phyloP scores from a whole-genome alignment of 2,113 vertebrate genomes.

The Leucosticte australis region DNA sequence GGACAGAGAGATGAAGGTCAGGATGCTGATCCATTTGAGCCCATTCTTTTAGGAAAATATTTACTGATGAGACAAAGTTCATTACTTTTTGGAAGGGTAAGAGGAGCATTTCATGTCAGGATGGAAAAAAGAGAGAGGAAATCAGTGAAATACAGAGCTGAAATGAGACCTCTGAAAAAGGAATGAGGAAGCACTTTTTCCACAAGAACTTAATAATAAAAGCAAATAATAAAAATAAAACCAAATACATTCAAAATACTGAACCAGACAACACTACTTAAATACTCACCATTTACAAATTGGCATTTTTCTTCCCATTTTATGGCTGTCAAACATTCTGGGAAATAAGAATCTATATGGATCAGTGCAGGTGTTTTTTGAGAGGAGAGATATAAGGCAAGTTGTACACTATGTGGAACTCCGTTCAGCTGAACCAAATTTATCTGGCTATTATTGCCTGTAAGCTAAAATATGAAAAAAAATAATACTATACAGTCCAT shows the following conservation, averaged over 20 bases:
- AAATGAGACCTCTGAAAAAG: background rate
- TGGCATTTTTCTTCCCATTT: background rate
- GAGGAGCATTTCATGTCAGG: background rate
- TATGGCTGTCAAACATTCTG: background rate
- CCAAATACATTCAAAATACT: background rate
- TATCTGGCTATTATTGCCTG: slow-evolving; percentile 10
- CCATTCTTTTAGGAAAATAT: background rate
- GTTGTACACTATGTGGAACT: background rate
- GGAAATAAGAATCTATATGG: background rate
- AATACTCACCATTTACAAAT: background rate
- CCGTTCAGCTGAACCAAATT: slow-evolving; percentile 17
- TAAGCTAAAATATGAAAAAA: slow-evolving; percentile 41
- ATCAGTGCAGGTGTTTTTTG: background rate
- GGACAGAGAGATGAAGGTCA: background rate
- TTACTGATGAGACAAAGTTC: background rate
- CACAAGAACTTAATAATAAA: background rate
- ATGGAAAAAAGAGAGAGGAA: background rate
- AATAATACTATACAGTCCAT: slow-evolving; percentile 5
- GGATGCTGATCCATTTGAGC: background rate
- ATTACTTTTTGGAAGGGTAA: background rate
- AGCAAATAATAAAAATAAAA: background rate
- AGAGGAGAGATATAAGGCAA: background rate
- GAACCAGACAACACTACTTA: background rate
- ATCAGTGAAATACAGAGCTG: background rate
- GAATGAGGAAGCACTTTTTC: background rate